Percentiles rank a stretch among this genome's conserved stretches.
Conservation (phyloP, 2,888 invertebrate species). For the Bedellia somnulentella region DNA sequence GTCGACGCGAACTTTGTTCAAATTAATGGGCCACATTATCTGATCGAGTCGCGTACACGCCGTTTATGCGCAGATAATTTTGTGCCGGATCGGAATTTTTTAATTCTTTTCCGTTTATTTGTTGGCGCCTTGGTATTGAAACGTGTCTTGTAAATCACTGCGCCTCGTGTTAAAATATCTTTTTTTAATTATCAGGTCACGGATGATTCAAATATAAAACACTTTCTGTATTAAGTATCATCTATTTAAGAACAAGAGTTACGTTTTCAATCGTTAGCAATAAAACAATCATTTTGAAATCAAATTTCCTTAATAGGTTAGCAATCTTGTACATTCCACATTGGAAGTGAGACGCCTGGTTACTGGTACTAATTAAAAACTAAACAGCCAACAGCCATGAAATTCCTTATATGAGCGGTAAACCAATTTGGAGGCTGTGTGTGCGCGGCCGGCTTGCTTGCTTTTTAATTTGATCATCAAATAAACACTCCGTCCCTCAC, state of each 20-base stretch:
- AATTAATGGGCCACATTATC: slow-evolving; percentile 60
- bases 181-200: too few species aligned
- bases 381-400: slow-evolving; percentile 50
- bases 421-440: slow-evolving; percentile 47
- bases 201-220: too few species aligned
- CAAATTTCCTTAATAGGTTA: slow-evolving; percentile 26
- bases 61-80: slow-evolving; percentile 60
- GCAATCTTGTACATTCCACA: slow-evolving; percentile 26
- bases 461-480: slow-evolving; percentile 36
- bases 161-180: too few species aligned
- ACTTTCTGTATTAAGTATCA: too few species aligned
- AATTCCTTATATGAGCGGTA: slow-evolving; percentile 49
- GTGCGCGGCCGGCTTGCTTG: slow-evolving; percentile 18
- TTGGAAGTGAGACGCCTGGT: slow-evolving; percentile 23
- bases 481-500: slow-evolving; percentile 31
- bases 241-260: too few species aligned
- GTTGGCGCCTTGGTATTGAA: background rate
- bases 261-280: slow-evolving; percentile 11
- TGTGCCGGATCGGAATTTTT: slow-evolving; percentile 30
- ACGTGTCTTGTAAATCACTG: background rate
- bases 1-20: slow-evolving; percentile 59
- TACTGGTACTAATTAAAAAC: slow-evolving; percentile 43
- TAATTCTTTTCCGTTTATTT: slow-evolving; percentile 32
- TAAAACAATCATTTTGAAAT: slow-evolving; percentile 37
- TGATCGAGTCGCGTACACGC: slow-evolving; percentile 56